phyloP scores from a whole-genome alignment of 1,140 invertebrate genomes.

The Drosophila eugracilis region DNA sequence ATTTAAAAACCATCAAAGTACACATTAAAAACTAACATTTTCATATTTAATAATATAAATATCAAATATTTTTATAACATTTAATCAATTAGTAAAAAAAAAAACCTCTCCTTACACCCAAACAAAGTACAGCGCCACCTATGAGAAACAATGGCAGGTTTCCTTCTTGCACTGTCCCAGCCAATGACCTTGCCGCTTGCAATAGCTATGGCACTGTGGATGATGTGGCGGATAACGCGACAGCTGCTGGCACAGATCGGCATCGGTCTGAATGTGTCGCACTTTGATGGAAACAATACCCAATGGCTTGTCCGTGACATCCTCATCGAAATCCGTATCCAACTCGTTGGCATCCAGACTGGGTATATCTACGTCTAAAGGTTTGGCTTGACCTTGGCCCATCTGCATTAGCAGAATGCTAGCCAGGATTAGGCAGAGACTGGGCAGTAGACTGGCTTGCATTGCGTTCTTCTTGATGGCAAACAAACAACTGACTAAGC shows the following conservation, averaged over 20 bases:
- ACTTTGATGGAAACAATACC: slow-evolving; percentile 67
- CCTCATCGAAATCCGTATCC: slow-evolving; percentile 7
- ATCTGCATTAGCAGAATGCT: background rate
- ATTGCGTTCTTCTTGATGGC: slow-evolving; percentile 2
- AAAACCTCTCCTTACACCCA: background rate
- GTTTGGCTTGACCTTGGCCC: background rate
- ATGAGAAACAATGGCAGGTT: slow-evolving; percentile 73
- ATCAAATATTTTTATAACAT: no score
- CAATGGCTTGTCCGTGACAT: slow-evolving; percentile 8
- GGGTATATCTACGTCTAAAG: background rate
- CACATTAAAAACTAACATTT: no score
- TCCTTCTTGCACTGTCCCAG: slow-evolving; percentile 75
- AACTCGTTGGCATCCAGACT: background rate
- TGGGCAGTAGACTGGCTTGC: slow-evolving; percentile 2
- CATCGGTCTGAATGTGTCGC: slow-evolving; percentile 66
- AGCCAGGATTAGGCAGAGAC: slow-evolving; percentile 3
- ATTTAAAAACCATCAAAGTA: no score
- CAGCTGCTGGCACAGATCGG: slow-evolving; percentile 52
- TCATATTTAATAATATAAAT: no score
- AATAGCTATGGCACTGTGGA: slow-evolving; percentile 75
- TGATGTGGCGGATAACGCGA: slow-evolving; percentile 71
- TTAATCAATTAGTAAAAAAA: background rate
- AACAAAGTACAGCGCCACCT: background rate
- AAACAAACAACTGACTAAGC: slow-evolving; percentile 12
- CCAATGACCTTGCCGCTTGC: slow-evolving; percentile 75